Evolutionary conservation across 1,140 invertebrate species (phyloP).

Genomic region (Eurosta solidaginis): DNA sequence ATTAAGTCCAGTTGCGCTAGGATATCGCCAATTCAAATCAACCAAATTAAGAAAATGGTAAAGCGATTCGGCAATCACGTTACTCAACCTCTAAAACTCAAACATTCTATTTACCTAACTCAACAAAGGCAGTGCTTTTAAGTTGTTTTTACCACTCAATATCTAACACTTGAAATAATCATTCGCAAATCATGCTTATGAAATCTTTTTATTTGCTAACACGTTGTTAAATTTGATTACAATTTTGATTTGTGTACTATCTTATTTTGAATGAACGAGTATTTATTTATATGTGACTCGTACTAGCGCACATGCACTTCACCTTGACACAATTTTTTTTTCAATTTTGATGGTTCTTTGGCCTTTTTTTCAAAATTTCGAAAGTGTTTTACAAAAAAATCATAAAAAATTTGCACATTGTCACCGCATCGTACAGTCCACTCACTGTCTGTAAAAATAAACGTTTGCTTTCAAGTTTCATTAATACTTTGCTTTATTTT

Average conservation of each 20-base stretch:
- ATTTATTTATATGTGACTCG: neutral
- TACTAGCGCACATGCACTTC: constrained; percentile 9
- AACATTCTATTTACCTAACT: too few species aligned
- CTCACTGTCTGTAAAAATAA: constrained; percentile 24
- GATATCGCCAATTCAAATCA: too few species aligned
- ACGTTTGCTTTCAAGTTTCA: neutral
- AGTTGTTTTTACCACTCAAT: too few species aligned
- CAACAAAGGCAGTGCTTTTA: too few species aligned
- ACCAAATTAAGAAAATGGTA: too few species aligned
- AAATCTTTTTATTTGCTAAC: neutral
- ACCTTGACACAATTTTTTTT: constrained; percentile 27
- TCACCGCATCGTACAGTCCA: neutral
- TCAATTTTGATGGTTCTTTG: neutral
- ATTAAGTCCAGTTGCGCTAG: too few species aligned
- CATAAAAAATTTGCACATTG: neutral
- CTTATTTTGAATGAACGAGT: neutral
- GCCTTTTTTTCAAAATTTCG: neutral
- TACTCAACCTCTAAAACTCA: too few species aligned
- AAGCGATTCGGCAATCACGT: too few species aligned
- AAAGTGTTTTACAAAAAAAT: neutral
- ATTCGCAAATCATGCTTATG: neutral
- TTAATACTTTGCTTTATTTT: constrained; percentile 16
- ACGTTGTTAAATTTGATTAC: neutral
- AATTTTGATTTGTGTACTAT: neutral
- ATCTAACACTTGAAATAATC: neutral